Conservation (phyloP, 2,888 invertebrate genomes). For the Metellina segmentata region DNA sequence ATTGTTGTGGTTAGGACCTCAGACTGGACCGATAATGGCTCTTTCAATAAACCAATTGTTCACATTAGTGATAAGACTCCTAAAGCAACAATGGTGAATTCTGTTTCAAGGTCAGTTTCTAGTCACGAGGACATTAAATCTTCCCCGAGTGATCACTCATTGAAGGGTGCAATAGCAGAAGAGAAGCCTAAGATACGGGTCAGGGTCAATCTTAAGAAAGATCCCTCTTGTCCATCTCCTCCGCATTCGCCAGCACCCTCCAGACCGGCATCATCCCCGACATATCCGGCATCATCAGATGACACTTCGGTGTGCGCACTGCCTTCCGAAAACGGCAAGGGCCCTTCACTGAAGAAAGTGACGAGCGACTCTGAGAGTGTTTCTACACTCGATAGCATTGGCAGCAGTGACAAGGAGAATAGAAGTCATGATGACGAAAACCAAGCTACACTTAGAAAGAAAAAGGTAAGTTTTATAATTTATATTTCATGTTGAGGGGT, state of each 20-base stretch:
- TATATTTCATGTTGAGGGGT: neutral
- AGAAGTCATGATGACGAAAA: slow-evolving; percentile 72
- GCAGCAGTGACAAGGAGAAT: slow-evolving; percentile 83
- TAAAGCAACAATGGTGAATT: slow-evolving; percentile 32
- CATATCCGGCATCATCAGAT: slow-evolving; percentile 39
- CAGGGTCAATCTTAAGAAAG: slow-evolving; percentile 73
- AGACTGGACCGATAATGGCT: slow-evolving; percentile 67
- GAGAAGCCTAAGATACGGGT: slow-evolving; percentile 70
- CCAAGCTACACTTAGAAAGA: slow-evolving; percentile 53
- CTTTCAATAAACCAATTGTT: slow-evolving; percentile 35
- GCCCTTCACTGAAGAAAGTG: slow-evolving; percentile 63
- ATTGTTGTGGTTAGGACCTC: slow-evolving; percentile 69
- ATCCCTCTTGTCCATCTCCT: slow-evolving; percentile 70
- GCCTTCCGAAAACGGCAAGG: slow-evolving; percentile 73
- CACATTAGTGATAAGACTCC: slow-evolving; percentile 57
- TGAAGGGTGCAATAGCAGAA: slow-evolving; percentile 26
- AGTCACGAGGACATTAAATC: slow-evolving; percentile 67
- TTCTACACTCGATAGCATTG: slow-evolving; percentile 85
- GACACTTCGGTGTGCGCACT: slow-evolving; percentile 52
- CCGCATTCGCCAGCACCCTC: slow-evolving; percentile 73
- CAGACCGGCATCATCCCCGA: slow-evolving; percentile 86
- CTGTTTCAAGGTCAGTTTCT: slow-evolving; percentile 51
- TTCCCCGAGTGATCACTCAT: slow-evolving; percentile 3
- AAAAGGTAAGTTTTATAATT: slow-evolving; percentile 41
- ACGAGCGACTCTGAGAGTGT: slow-evolving; percentile 91